Base-by-base conservation (phyloP, 2,797 vertebrate species). In the Cirrhinus mrigala region DNA sequence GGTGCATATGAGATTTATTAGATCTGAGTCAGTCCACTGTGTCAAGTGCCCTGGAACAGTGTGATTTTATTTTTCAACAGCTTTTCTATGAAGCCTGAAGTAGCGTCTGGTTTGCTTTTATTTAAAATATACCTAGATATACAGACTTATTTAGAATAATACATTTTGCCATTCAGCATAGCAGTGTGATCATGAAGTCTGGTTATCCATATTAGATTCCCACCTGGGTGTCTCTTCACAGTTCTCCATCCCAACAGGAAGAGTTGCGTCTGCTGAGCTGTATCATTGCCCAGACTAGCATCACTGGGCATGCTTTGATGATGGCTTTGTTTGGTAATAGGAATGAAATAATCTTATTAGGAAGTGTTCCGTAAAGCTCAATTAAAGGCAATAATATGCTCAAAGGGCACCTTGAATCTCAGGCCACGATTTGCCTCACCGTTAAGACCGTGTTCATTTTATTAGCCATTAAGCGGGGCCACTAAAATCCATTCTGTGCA, bases 1-100 rank as follows among this genome's bases (percentile, higher is more conserved):
- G 81, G 62, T 81, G 69, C 75, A 75, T 87, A 87, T 84, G 84
- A 87, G 77, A 87, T 88, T 86, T 81, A 87, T 90, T 89, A 90
- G 86, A 85, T 80, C 82, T 83, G 68, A 86, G 64, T 77, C 24
- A 80, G 82, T 87, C 87, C 85, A 80, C 85, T 80, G 81, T 88
- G 85, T 88, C 87, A 88, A 87, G 87, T 88, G 66, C 76, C 50
- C 85, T 87, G 73, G 77, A 82, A 87, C 70, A 84, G 33, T 86
- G 80, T 79, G 79, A 87, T 78, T 76, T 48, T 58, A 52, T 77
- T 68, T 81, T 83, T 84, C 24, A 81, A 75, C 77, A 81, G 76
- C 44, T 52, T 86, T 74, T 76, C 50, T 84, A 68, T 64, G 37
- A 33, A 81, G 56, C 56, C 46, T 86, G 46, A 86, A 86, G 83